These are phyloP conservation scores for Strigamia crassipes DNA, from an alignment of 2,888 invertebrate species.

Conservation along the genomic window DNA sequence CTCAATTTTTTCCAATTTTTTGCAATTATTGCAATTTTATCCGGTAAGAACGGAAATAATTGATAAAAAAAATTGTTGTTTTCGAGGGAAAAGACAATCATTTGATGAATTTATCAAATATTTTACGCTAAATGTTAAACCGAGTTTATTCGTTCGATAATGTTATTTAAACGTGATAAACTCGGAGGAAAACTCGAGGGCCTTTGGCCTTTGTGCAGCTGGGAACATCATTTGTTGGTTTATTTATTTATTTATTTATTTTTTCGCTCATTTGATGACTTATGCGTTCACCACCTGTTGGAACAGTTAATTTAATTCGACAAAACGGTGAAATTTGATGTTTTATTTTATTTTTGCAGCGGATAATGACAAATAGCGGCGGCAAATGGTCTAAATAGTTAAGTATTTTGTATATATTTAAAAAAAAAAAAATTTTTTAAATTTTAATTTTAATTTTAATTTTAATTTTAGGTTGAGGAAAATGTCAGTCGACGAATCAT, in stretches of 20 bases:
- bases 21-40: not conserved
- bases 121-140: no score
- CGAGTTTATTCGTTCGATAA: not conserved
- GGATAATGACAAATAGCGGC: not conserved
- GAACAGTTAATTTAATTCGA: not conserved
- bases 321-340: not conserved
- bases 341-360: no score
- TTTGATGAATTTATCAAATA: no score
- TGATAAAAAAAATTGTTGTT: no score
- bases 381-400: not conserved
- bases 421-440: no score
- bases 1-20: not conserved
- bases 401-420: no score
- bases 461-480: not conserved
- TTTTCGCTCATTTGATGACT: not conserved
- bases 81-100: no score
- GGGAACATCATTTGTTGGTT: no score
- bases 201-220: constrained; percentile 11
- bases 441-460: no score
- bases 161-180: not conserved
- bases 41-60: not conserved
- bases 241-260: constrained; percentile 10
- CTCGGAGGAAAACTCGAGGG: not conserved
- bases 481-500: not conserved
- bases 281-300: not conserved